phyloP scores from a whole-genome alignment of 2,113 vertebrate species.

The Mustela nigripes region DNA sequence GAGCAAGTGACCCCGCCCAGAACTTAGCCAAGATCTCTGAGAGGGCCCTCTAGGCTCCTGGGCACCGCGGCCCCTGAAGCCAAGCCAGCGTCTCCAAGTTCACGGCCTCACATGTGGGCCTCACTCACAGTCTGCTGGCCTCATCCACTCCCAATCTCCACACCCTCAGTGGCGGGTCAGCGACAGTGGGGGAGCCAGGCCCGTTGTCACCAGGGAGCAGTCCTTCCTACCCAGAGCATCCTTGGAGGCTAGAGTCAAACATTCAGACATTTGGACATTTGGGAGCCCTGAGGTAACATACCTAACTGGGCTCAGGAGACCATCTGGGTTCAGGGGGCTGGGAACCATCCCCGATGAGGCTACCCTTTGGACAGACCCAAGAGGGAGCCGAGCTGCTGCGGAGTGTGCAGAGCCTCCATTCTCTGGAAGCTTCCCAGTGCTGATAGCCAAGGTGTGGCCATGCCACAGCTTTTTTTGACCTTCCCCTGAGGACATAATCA shows the following conservation, averaged over 20 bases:
- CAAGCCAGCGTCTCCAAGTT: not conserved
- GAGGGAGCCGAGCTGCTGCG: not conserved
- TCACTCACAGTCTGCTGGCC: not conserved
- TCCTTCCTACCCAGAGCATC: not conserved
- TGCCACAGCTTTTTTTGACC: slow-evolving; percentile 82
- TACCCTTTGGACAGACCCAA: not conserved
- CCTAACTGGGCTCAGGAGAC: not conserved
- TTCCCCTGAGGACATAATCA: slow-evolving; percentile 79
- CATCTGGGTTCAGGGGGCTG: not conserved
- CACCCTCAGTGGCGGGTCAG: not conserved
- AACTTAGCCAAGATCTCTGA: not conserved
- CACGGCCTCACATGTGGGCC: not conserved
- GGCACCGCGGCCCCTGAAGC: not conserved
- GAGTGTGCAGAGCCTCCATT: not conserved
- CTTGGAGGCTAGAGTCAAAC: not conserved
- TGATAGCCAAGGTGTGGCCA: slow-evolving; percentile 45
- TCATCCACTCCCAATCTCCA: not conserved
- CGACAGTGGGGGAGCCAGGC: not conserved
- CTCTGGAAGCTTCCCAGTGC: slow-evolving; percentile 49
- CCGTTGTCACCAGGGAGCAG: not conserved
- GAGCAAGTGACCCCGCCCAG: not conserved
- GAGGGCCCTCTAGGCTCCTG: not conserved
- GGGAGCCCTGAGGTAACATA: not conserved
- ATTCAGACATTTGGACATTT: not conserved
- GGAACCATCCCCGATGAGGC: not conserved